These are phyloP conservation scores for Heliornis fulica DNA, from an alignment of 2,113 vertebrate genomes.

Conservation along the genomic window DNA sequence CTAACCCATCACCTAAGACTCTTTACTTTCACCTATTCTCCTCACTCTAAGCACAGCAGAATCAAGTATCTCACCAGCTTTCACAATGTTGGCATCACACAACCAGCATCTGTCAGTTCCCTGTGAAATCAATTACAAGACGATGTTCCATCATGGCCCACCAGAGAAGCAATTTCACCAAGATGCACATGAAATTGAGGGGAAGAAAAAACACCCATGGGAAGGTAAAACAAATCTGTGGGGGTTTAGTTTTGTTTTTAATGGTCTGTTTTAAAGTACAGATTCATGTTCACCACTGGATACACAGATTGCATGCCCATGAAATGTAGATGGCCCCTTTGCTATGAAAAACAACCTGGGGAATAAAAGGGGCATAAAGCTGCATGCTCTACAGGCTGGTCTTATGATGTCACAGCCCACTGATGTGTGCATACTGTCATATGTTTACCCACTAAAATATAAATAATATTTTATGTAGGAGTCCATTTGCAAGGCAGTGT, in stretches of 20 bases:
- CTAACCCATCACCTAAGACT: neutral
- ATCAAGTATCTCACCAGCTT: neutral
- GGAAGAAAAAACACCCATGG: neutral
- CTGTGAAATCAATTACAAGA: neutral
- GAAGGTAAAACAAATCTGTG: neutral
- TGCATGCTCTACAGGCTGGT: neutral
- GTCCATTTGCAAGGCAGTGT: neutral
- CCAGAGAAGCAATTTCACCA: neutral
- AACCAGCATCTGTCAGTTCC: neutral
- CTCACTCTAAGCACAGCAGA: neutral
- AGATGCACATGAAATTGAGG: neutral
- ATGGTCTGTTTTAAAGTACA: neutral
- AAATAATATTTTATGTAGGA: constrained; percentile 57
- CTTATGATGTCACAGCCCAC: constrained; percentile 43
- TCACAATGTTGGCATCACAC: neutral
- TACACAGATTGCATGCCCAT: neutral
- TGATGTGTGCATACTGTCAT: constrained; percentile 56
- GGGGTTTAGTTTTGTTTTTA: neutral
- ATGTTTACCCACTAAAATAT: constrained; percentile 58
- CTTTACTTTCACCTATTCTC: neutral
- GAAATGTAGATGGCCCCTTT: neutral
- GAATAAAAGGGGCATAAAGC: constrained; percentile 20
- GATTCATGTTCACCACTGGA: neutral
- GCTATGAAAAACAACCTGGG: neutral
- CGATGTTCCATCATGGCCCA: neutral